These are phyloP conservation scores for Drosophila auraria DNA, from an alignment of 1,140 invertebrate genomes.

Conservation along the genomic window DNA sequence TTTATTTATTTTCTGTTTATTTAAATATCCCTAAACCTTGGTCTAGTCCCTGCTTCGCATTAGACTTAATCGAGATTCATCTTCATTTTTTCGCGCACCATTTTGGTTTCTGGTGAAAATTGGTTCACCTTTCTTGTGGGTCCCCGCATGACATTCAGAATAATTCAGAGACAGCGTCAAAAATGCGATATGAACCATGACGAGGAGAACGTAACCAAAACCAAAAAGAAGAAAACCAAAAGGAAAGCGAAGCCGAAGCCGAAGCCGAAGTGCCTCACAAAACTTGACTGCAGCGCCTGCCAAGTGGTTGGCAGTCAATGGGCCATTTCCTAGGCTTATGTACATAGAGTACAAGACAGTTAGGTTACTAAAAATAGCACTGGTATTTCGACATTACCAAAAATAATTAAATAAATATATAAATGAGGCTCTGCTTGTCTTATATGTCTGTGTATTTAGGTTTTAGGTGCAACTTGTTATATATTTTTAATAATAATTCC, in stretches of 20 bases:
- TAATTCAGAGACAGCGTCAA: slow-evolving; percentile 48
- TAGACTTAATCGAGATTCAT: slow-evolving; percentile 16
- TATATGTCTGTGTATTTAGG: too few species aligned
- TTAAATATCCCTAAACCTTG: slow-evolving; percentile 15
- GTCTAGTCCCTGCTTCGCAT: neutral
- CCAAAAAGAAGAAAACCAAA: neutral
- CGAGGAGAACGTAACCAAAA: slow-evolving; percentile 32
- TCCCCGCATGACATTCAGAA: slow-evolving; percentile 52
- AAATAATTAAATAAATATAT: too few species aligned
- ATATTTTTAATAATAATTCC: too few species aligned
- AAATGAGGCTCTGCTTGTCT: neutral
- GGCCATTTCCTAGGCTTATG: slow-evolving; percentile 57
- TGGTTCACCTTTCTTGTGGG: slow-evolving; percentile 39
- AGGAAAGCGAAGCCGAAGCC: slow-evolving; percentile 12
- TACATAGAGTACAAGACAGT: slow-evolving; percentile 5
- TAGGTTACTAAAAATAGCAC: neutral
- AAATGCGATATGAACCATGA: slow-evolving; percentile 72
- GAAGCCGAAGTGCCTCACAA: slow-evolving; percentile 11
- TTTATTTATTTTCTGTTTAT: neutral
- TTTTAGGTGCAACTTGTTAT: too few species aligned
- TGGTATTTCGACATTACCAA: too few species aligned
- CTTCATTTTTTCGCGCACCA: neutral
- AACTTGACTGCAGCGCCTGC: slow-evolving; percentile 44
- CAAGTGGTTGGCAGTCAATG: slow-evolving; percentile 53
- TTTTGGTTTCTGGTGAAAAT: slow-evolving; percentile 12